Percentiles rank a stretch among this genome's conserved stretches.
Evolutionary conservation across 1,140 invertebrate species (phyloP).

Genomic region (Drosophila pruinosa): DNA sequence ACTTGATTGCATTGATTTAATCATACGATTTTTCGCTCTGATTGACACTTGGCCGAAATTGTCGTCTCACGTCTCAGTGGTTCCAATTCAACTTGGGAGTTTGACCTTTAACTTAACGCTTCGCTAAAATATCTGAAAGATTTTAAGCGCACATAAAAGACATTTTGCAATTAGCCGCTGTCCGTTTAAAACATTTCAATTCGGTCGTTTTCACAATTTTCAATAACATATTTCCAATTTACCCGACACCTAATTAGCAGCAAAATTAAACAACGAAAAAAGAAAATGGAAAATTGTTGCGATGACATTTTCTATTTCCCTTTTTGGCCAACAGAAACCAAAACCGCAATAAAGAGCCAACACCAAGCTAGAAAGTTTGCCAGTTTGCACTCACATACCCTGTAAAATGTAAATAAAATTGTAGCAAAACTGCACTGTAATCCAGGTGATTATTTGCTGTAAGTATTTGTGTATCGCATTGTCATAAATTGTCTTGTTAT

Average conservation of each 20-base stretch:
- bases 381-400: background rate
- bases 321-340: background rate
- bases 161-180: background rate
- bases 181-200: background rate
- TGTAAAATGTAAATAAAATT: background rate
- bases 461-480: too few relatives aligned
- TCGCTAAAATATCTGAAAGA: background rate
- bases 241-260: constrained; percentile 34
- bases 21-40: constrained; percentile 53
- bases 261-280: background rate
- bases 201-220: background rate
- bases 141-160: background rate
- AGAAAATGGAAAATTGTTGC: constrained; percentile 1
- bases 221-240: constrained; percentile 7
- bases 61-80: background rate
- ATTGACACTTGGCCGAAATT: constrained; percentile 48
- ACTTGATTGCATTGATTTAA: constrained; percentile 32
- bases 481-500: too few relatives aligned
- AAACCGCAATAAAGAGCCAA: constrained; percentile 31
- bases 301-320: constrained; percentile 21
- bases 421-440: too few relatives aligned
- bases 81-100: background rate
- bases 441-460: too few relatives aligned
- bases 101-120: background rate
- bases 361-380: background rate